Evolutionary conservation across 2,888 invertebrate genomes (phyloP).

Genomic region (Andrena bucephala): DNA sequence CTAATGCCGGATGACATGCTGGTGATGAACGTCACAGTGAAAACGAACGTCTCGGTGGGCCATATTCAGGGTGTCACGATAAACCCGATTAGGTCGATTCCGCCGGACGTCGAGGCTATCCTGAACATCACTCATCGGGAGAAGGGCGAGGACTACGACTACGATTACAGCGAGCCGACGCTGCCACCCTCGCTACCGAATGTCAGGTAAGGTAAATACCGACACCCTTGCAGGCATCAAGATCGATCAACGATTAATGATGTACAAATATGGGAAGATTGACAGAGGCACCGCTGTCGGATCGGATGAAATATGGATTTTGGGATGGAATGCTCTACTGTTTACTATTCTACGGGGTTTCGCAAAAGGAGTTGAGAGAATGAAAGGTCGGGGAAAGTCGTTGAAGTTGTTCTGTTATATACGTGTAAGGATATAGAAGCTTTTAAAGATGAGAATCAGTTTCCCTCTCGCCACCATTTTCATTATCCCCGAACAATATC

Average conservation of each 20-base stretch:
- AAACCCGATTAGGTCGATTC: slow-evolving; percentile 82
- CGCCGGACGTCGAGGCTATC: slow-evolving; percentile 85
- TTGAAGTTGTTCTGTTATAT: neutral
- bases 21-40: slow-evolving; percentile 87
- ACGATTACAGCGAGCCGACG: slow-evolving; percentile 90
- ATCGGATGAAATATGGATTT: too few relatives aligned
- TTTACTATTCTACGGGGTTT: too few relatives aligned
- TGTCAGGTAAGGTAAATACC: slow-evolving; percentile 87
- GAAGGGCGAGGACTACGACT: slow-evolving; percentile 88
- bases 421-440: neutral
- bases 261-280: neutral
- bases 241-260: slow-evolving; percentile 1
- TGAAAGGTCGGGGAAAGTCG: too few relatives aligned
- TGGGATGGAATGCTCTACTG: too few relatives aligned
- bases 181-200: slow-evolving; percentile 94
- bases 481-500: neutral
- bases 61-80: slow-evolving; percentile 86
- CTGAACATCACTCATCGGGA: slow-evolving; percentile 86
- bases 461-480: neutral
- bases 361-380: too few relatives aligned
- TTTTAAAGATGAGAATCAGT: neutral
- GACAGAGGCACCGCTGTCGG: neutral
- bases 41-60: slow-evolving; percentile 82
- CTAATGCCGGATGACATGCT: slow-evolving; percentile 86
- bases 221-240: neutral